Conservation (phyloP, 2,888 invertebrate genomes). For the Toxonevra muliebris region DNA sequence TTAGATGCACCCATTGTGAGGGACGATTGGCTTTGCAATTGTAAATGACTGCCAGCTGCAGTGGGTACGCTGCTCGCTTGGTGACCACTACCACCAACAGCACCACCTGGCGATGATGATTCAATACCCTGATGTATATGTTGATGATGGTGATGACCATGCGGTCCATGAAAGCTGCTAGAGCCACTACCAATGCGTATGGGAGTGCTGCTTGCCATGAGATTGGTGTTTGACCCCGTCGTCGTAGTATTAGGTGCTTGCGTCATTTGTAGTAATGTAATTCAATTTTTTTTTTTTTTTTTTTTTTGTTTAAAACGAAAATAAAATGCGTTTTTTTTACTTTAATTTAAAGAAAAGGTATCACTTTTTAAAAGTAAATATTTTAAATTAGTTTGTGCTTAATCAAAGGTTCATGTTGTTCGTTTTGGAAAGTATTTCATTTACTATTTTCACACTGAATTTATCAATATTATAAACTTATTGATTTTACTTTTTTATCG, state of each 20-base stretch:
- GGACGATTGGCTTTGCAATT: conserved; percentile 48
- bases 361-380: too few relatives aligned
- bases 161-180: conserved; percentile 38
- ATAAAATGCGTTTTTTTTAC: neutral
- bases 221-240: conserved; percentile 28
- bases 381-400: too few relatives aligned
- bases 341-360: neutral
- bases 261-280: conserved; percentile 29
- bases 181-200: conserved; percentile 57
- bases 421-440: neutral
- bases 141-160: conserved; percentile 32
- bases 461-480: neutral
- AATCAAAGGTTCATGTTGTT: neutral
- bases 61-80: conserved; percentile 53
- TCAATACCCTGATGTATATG: conserved; percentile 33
- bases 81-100: conserved; percentile 29
- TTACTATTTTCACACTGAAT: too few relatives aligned
- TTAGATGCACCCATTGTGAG: conserved; percentile 52
- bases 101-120: conserved; percentile 39
- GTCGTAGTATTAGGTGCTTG: conserved; percentile 27
- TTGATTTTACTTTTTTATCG: neutral
- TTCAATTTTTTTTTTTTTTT: neutral
- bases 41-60: conserved; percentile 45
- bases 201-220: conserved; percentile 53
- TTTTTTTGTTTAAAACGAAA: neutral